phyloP scores from a whole-genome alignment of 2,113 vertebrate genomes.

The Astur gentilis region DNA sequence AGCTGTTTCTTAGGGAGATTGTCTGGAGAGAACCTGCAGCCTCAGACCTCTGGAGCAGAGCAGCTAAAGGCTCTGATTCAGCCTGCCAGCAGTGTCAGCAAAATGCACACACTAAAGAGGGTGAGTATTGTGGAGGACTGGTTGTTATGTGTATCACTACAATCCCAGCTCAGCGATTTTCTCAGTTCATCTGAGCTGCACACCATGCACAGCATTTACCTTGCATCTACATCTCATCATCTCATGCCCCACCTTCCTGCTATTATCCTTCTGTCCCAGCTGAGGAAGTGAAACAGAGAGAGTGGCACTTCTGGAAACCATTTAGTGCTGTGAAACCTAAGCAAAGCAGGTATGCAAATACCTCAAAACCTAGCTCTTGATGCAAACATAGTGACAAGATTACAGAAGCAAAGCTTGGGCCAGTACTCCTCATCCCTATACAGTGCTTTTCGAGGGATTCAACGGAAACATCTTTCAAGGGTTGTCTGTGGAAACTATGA shows the following conservation, averaged over 20 bases:
- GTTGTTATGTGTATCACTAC: neutral
- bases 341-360: neutral
- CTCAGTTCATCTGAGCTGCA: neutral
- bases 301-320: neutral
- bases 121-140: neutral
- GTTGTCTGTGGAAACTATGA: neutral
- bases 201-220: too few relatives aligned
- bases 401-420: neutral
- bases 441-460: neutral
- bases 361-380: neutral
- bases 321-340: neutral
- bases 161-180: neutral
- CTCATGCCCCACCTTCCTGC: neutral
- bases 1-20: neutral
- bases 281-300: neutral
- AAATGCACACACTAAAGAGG: neutral
- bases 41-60: neutral
- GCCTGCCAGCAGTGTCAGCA: neutral
- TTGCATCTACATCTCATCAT: too few relatives aligned
- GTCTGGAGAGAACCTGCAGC: neutral
- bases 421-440: neutral
- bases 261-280: neutral
- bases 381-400: neutral
- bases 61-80: neutral
- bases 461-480: neutral